Conservation (phyloP, 2,797 vertebrate species). For the Pipistrellus kuhlii region DNA sequence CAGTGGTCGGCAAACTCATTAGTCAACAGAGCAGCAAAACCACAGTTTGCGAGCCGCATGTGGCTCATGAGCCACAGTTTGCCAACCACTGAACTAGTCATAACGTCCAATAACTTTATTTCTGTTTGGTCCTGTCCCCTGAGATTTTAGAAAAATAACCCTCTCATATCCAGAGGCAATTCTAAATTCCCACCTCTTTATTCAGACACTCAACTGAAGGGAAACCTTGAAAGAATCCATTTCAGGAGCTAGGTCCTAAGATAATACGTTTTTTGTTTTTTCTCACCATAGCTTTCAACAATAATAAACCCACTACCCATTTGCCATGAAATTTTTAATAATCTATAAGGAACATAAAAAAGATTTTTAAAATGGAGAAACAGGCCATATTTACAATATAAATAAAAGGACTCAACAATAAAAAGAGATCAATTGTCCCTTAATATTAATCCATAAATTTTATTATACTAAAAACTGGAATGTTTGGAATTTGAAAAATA, state of each 20-base stretch:
- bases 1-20: no score
- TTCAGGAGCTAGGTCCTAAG: background rate
- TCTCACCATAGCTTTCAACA: slow-evolving; percentile 33
- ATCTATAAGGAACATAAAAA: background rate
- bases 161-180: background rate
- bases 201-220: background rate
- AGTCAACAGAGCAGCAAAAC: no score
- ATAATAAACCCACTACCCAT: background rate
- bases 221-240: background rate
- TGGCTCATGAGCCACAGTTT: no score
- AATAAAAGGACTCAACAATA: background rate
- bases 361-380: slow-evolving; percentile 14
- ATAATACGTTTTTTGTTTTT: background rate
- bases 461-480: background rate
- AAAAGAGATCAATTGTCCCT: slow-evolving; percentile 12
- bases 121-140: background rate
- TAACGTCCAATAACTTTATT: background rate
- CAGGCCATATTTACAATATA: background rate
- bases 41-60: no score
- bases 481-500: background rate
- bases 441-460: background rate
- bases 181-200: slow-evolving; percentile 3
- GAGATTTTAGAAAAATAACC: background rate
- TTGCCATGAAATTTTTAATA: slow-evolving; percentile 34
- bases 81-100: background rate